Evolutionary conservation across 2,797 vertebrate species (phyloP), one percentile per base, ranked within the genome.

Genomic region (Chelon auratus): DNA sequence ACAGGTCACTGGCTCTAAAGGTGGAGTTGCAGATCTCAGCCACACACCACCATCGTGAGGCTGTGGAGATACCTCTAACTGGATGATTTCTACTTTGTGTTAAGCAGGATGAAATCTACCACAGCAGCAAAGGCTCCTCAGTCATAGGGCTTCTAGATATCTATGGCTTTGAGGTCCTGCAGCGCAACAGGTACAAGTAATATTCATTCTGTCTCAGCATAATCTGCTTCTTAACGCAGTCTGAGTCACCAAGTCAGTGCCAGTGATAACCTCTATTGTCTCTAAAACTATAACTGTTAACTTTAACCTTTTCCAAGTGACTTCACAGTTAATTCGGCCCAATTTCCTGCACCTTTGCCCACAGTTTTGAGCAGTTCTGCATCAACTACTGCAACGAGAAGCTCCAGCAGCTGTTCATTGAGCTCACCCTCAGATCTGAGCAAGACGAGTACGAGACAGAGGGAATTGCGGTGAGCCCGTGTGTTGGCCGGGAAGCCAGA

Each of bases 361-460:
- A 2, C 78, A 99, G 98, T 89, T 99, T 99, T 87, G 98, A 99
- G 92, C 98, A 99, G 93, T 99, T 99, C 91, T 99, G 98, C 85
- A 99, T 99, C 87, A 99, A 99, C 90, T 99, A 99, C 89, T 99
- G 97, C 94, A 99, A 98, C 0, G 98, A 99, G 93, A 99, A 99
- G 88, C 96, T 99, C 13, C 98, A 99, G 91, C 97, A 99, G 86
- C 95, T 99, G 62, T 93, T 99, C 50, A 97, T 97, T 20, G 96
- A 97, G 84, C 96, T 97, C 83, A 99, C 97, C 1, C 93, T 99
- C 60, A 95, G 96, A 68, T 96, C 96, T 0, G 97, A 99, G 78
- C 98, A 99, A 89, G 95, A 97, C 2, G 97, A 99, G 62, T 99
- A 99, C 0, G 94, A 97, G 61, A 85, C 90, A 2, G 97, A 99